Base-by-base conservation (phyloP, 2,797 vertebrate species). In the Coranthus polyacanthus region DNA sequence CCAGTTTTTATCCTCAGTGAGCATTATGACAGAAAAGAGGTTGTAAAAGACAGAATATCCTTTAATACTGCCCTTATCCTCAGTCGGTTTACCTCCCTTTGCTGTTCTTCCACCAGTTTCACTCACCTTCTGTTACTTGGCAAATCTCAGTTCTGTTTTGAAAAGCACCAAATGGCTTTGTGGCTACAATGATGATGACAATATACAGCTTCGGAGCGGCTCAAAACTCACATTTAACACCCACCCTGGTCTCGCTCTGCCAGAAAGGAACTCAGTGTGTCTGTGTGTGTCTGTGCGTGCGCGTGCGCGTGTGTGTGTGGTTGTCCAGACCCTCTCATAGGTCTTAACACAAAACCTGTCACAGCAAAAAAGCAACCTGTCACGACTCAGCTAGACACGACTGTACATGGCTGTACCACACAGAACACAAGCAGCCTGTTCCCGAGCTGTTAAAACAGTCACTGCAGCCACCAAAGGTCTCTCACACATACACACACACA, bases 281-380 rank as follows among this genome's bases (percentile, higher is more conserved):
- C 61, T 51, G 47, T 47, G 43, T 12, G 36, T 45, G 24, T 58
- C 47, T 41, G 45, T 53, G 17, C 50, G 51, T 36, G 38, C 47
- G 49, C 22, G 60, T 60, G 38, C 20, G 49, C 41, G 46, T 8
- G n/a, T 37, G 45, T 2, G 9, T 49, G 43, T 37, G 43, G 44
- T 29, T 66, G 73, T 81, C 60, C 75, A 61, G 87, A 88, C 82
- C 82, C 86, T 91, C 88, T 91, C 85, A 86, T 82, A 82, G 83
- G 85, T 91, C 72, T 82, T 79, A 69, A 87, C 83, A 81, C 76
- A 64, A 88, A 92, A 91, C 88, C 88, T 91, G 89, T 88, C 90
- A 89, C 82, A 87, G 89, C 89, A 91, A 92, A 89, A 91, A 88
- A 90, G 81, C 85, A 84, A 88, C 86, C 82, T 86, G 87, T 92